These are phyloP conservation scores for Lichenostomus cassidix DNA, from an alignment of 2,113 vertebrate genomes.

Conservation along the genomic window DNA sequence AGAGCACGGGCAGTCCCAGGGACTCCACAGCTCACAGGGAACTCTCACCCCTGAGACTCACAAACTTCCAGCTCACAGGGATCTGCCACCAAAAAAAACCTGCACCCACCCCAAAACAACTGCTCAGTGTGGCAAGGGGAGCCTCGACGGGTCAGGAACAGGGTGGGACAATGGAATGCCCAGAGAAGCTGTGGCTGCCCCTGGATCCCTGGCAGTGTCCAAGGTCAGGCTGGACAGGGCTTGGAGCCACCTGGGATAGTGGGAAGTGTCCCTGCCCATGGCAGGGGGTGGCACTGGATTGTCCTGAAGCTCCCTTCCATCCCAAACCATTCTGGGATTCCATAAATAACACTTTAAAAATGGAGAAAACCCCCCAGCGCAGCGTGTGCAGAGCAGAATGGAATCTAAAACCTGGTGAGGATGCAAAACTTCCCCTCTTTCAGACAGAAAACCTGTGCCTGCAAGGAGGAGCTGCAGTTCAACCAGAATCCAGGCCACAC, in stretches of 20 bases:
- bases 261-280: not conserved
- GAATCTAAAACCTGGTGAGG: not conserved
- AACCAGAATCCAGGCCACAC: not conserved
- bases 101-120: not conserved
- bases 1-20: not conserved
- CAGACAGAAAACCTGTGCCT: not conserved
- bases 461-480: not conserved
- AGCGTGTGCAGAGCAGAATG: not conserved
- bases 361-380: not conserved
- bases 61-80: not conserved
- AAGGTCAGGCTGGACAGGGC: not conserved
- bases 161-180: not conserved
- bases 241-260: not conserved
- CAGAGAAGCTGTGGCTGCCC: not conserved
- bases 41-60: not conserved
- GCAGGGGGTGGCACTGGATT: too few relatives aligned
- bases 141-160: not conserved
- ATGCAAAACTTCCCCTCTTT: not conserved
- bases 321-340: not conserved
- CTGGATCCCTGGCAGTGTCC: not conserved
- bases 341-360: not conserved
- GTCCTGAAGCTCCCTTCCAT: not conserved
- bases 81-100: not conserved
- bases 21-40: not conserved
- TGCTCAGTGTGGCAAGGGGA: not conserved